These are phyloP conservation scores for Apodemus sylvaticus DNA, from an alignment of 2,113 vertebrate genomes.

Conservation along the genomic window DNA sequence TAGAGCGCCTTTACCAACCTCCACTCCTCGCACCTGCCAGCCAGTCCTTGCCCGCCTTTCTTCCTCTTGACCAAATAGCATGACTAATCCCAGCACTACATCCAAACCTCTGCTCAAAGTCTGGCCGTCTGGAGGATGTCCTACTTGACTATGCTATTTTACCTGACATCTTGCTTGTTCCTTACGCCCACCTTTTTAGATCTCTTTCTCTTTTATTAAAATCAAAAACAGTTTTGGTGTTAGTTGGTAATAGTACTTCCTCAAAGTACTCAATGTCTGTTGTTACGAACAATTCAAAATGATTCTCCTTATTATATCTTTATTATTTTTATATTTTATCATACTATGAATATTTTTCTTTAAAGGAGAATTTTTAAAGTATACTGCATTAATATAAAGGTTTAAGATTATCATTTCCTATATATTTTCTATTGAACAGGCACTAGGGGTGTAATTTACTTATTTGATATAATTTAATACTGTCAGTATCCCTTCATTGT, in stretches of 20 bases:
- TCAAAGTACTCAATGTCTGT: not conserved
- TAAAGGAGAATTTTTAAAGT: conserved; percentile 7
- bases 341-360: not conserved
- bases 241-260: not conserved
- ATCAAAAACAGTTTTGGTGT: not conserved
- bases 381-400: not conserved
- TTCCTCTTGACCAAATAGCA: not conserved
- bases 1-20: not conserved
- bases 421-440: not conserved
- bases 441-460: not conserved
- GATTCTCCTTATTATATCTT: not conserved
- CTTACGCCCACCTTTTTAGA: not conserved
- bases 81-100: not conserved
- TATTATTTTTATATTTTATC: not conserved
- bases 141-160: not conserved
- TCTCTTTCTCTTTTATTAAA: not conserved
- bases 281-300: not conserved
- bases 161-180: not conserved
- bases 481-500: not conserved
- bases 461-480: not conserved
- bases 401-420: not conserved
- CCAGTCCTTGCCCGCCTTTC: not conserved
- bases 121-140: not conserved
- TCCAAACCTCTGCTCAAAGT: not conserved
- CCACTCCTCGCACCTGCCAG: not conserved